These are phyloP conservation scores for Crambe crambe DNA, from an alignment of 37 sponge, comb jelly and placozoan species.

Conservation along the genomic window DNA sequence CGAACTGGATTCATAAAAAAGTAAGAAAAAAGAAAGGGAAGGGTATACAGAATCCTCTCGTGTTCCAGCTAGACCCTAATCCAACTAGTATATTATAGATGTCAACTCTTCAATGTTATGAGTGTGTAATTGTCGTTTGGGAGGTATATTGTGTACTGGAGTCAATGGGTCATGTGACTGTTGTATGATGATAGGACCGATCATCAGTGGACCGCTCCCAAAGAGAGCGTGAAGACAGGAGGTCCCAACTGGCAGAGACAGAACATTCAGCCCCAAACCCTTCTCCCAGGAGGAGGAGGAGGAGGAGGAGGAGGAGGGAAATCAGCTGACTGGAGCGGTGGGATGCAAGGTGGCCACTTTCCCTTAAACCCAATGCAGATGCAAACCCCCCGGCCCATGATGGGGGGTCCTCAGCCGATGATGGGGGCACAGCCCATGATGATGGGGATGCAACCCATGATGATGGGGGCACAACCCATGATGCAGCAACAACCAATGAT, in stretches of 20 bases:
- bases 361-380: conserved; percentile 7
- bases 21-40: conserved; percentile 7
- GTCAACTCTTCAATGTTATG: too few species aligned
- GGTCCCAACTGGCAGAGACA: conserved; percentile 50
- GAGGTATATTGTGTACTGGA: too few species aligned
- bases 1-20: conserved; percentile 15
- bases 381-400: not conserved
- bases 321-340: conserved; percentile 28
- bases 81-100: too few species aligned
- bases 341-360: conserved; percentile 26
- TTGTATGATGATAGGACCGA: not conserved
- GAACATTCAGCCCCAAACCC: conserved; percentile 25
- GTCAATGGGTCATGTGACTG: not conserved
- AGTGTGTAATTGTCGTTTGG: too few species aligned
- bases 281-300: conserved; percentile 1
- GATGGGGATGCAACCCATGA: not conserved
- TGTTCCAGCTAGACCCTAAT: too few species aligned
- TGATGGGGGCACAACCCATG: not conserved
- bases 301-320: not conserved
- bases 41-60: not conserved
- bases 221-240: conserved; percentile 48
- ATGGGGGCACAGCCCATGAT: conserved; percentile 5
- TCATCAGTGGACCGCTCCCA: conserved; percentile 31
- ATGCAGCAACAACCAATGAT: not conserved
- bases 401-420: not conserved